Conservation (phyloP, 2,888 invertebrate species). For the Iphiclides podalirius region DNA sequence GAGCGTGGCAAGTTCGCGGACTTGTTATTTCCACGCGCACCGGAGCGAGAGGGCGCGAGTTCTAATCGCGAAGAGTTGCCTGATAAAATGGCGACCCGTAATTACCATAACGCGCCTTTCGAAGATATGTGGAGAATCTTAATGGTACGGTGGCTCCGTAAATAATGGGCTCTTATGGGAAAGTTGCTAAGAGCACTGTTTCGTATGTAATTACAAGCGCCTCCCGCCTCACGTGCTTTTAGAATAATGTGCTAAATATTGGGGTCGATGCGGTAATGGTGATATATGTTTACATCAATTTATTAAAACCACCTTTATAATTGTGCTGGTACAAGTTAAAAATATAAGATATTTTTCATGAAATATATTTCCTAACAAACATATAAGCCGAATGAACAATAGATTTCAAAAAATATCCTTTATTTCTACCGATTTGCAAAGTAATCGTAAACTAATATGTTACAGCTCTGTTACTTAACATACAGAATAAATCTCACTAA, state of each 20-base stretch:
- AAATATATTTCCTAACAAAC: slow-evolving; percentile 3
- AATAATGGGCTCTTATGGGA: slow-evolving; percentile 80
- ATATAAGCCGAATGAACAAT: too few species aligned
- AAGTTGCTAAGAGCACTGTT: slow-evolving; percentile 78
- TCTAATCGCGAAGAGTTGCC: slow-evolving; percentile 73
- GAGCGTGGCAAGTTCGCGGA: slow-evolving; percentile 75
- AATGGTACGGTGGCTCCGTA: slow-evolving; percentile 78
- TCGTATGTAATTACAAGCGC: slow-evolving; percentile 78
- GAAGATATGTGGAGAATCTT: slow-evolving; percentile 80
- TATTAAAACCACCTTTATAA: slow-evolving; percentile 35
- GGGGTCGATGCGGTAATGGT: slow-evolving; percentile 48
- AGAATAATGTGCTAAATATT: slow-evolving; percentile 72
- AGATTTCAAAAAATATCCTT: background rate
- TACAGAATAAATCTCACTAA: too few species aligned
- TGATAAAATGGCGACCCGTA: slow-evolving; percentile 79
- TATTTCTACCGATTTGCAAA: background rate
- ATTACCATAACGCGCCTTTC: slow-evolving; percentile 79
- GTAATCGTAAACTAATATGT: too few species aligned
- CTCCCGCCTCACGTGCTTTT: slow-evolving; percentile 72
- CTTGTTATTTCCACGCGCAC: slow-evolving; percentile 74
- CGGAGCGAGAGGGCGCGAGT: slow-evolving; percentile 55
- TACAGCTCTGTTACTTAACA: too few species aligned
- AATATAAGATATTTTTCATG: slow-evolving; percentile 23
- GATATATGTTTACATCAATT: slow-evolving; percentile 5
- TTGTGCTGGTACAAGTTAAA: slow-evolving; percentile 1